Conservation (phyloP, 2,888 invertebrate genomes). For the Calameuta pallipes region DNA sequence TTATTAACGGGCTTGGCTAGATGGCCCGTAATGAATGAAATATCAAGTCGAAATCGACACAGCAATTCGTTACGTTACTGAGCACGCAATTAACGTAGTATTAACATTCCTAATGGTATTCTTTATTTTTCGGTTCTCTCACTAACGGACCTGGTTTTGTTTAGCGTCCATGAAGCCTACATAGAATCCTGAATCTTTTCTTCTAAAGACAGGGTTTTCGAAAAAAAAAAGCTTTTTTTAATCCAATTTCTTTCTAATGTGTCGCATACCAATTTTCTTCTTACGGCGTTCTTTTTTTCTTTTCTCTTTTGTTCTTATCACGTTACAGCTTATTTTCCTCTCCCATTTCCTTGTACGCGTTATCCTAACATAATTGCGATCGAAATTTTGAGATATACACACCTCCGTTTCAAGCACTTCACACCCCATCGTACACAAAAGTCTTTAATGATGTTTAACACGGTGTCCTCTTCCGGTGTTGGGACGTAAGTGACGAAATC, state of each 20-base stretch:
- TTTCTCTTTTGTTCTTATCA: not conserved
- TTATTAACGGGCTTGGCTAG: not conserved
- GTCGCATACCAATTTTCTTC: not conserved
- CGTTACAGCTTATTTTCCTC: not conserved
- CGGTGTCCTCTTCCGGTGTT: not conserved
- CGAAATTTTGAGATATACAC: not conserved
- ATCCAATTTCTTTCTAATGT: not conserved
- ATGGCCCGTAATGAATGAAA: not conserved
- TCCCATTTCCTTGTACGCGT: not conserved
- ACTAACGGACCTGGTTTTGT: not conserved
- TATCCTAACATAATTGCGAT: not conserved
- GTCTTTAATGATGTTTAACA: not conserved
- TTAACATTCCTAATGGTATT: conserved; percentile 31
- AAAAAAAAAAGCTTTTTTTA: not conserved
- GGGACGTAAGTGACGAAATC: not conserved
- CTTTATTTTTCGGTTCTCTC: not conserved
- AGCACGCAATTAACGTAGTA: conserved; percentile 28
- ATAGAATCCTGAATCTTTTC: not conserved
- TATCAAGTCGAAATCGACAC: not conserved
- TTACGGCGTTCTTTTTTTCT: not conserved
- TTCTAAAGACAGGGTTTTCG: not conserved
- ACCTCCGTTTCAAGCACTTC: not conserved
- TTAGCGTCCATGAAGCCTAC: not conserved
- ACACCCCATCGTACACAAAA: not conserved
- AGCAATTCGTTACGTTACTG: not conserved